Evolutionary conservation across 2,113 vertebrate species (phyloP).

Genomic region (Brachyistius frenatus): DNA sequence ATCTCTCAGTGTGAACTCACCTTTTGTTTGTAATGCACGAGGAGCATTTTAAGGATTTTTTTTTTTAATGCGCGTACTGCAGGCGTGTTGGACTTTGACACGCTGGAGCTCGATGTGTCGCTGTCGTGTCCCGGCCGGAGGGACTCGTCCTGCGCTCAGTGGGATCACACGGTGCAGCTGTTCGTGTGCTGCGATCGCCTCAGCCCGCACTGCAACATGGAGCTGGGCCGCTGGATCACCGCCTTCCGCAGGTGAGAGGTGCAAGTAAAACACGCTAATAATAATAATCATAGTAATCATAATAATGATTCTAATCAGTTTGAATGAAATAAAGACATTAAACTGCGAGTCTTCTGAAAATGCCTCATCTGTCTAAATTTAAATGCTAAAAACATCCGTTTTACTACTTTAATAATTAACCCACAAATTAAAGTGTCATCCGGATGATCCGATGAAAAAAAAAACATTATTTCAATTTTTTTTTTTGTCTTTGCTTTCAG

Average conservation of each 20-base stretch:
- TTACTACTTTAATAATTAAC: too few species aligned
- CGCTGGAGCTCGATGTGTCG: conserved; percentile 81
- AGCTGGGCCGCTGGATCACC: conserved; percentile 87
- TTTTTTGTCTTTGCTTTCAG: too few species aligned
- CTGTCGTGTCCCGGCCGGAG: conserved; percentile 83
- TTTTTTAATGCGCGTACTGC: background rate
- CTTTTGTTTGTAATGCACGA: too few species aligned
- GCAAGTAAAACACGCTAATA: background rate
- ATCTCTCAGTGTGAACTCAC: too few species aligned
- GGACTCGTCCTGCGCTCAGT: conserved; percentile 83
- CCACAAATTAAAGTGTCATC: too few species aligned
- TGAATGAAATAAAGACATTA: too few species aligned
- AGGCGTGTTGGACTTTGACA: conserved; percentile 71
- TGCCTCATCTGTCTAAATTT: too few species aligned
- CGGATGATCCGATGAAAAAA: too few species aligned
- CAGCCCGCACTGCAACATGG: conserved; percentile 75
- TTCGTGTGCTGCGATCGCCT: conserved; percentile 79
- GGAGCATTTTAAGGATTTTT: background rate
- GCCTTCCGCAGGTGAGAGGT: conserved; percentile 83
- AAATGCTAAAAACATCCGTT: too few species aligned
- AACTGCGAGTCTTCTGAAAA: too few species aligned
- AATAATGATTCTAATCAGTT: too few species aligned
- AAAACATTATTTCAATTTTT: too few species aligned
- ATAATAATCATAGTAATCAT: background rate
- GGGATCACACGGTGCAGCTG: conserved; percentile 88